Evolutionary conservation across 2,113 vertebrate genomes (phyloP).

Genomic region (Tragelaphus scriptus): DNA sequence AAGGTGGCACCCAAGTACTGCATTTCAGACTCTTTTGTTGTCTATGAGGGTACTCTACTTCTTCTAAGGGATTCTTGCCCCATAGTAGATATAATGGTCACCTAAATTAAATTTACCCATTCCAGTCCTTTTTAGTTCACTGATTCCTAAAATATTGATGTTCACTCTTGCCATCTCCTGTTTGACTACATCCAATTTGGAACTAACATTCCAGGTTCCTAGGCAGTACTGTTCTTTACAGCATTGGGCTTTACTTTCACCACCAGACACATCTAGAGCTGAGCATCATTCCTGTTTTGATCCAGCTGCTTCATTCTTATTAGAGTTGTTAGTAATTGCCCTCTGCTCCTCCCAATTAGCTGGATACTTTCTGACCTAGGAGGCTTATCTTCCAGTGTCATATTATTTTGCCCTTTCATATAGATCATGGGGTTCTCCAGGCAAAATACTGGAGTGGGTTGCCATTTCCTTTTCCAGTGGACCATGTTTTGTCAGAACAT

Average conservation of each 20-base stretch:
- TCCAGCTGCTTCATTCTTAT: neutral
- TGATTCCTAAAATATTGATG: neutral
- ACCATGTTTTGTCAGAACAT: neutral
- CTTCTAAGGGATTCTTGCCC: neutral
- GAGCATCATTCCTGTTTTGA: neutral
- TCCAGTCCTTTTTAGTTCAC: neutral
- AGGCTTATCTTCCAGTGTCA: neutral
- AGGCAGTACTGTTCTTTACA: neutral
- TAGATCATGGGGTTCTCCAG: neutral
- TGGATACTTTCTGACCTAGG: neutral
- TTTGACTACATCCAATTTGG: neutral
- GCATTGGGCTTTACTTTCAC: neutral
- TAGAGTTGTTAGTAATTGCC: neutral
- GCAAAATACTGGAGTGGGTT: neutral
- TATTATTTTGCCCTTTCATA: neutral
- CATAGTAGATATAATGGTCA: neutral
- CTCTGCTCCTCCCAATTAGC: neutral
- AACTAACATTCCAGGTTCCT: neutral
- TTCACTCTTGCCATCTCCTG: neutral
- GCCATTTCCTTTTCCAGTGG: neutral
- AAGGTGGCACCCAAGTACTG: neutral
- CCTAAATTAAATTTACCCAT: neutral
- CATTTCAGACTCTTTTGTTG: neutral
- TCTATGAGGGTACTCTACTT: neutral
- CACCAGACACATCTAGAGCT: neutral